Percentiles rank a stretch among this genome's conserved stretches.
Conservation (phyloP, 23 tunicate genomes). For the Halocynthia aurantium region DNA sequence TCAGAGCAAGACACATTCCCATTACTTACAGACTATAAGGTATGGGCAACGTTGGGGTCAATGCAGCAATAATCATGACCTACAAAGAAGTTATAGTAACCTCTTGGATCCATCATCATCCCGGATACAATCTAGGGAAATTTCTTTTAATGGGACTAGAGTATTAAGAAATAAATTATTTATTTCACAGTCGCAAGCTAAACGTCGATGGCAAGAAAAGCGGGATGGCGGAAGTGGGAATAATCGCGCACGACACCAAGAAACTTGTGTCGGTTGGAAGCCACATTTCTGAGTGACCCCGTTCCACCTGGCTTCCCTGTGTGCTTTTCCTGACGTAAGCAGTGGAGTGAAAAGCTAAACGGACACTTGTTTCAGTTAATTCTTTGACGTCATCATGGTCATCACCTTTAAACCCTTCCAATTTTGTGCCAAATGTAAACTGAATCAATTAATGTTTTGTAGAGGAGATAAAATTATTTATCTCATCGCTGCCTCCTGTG, state of each 20-base stretch:
- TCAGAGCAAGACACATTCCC: not conserved
- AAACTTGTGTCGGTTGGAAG: slow-evolving; percentile 35
- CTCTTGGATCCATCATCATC: not conserved
- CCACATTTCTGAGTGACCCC: slow-evolving; percentile 52
- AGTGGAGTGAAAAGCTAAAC: not conserved
- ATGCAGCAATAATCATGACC: no score
- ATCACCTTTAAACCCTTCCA: not conserved
- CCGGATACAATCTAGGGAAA: not conserved
- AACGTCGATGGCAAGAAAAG: slow-evolving; percentile 40
- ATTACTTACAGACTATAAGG: not conserved
- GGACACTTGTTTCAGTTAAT: not conserved
- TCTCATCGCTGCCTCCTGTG: no score
- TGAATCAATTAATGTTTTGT: not conserved
- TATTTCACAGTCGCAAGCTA: slow-evolving; percentile 67
- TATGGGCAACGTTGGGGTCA: not conserved
- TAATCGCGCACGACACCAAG: slow-evolving; percentile 61
- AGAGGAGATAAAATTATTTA: no score
- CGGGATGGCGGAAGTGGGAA: slow-evolving; percentile 40
- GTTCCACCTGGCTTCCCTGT: not conserved
- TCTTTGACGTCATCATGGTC: not conserved
- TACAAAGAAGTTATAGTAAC: no score
- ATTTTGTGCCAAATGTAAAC: not conserved
- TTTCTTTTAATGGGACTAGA: no score
- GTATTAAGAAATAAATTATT: not conserved
- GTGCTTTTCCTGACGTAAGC: not conserved